Percentiles rank a stretch among this genome's conserved stretches.
Conservation (phyloP, 2,797 vertebrate species). For the Chaunax sp. region DNA sequence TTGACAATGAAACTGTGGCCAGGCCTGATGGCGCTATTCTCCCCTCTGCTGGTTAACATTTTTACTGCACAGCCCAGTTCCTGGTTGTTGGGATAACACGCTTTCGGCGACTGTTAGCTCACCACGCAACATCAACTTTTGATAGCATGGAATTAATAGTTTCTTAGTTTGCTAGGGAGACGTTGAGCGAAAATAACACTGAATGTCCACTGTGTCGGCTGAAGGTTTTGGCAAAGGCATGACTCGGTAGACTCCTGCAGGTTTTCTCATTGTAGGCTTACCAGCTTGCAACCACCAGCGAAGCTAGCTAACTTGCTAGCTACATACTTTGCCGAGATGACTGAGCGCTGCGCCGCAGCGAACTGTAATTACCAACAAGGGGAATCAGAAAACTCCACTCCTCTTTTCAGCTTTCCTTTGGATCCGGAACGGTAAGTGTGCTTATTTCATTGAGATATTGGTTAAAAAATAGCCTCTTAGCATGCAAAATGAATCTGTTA, state of each 20-base stretch:
- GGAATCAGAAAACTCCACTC: conserved; percentile 68
- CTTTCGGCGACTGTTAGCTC: conserved; percentile 71
- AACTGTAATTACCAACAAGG: conserved; percentile 82
- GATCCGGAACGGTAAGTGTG: conserved; percentile 84
- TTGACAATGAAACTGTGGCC: conserved; percentile 24
- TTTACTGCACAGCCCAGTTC: conserved; percentile 61
- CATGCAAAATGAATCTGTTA: conserved; percentile 57
- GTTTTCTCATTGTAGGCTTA: conserved; percentile 66
- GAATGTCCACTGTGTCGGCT: conserved; percentile 18
- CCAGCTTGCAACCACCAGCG: conserved; percentile 73
- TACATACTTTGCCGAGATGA: conserved; percentile 86
- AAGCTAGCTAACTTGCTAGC: conserved; percentile 76
- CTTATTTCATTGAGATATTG: conserved; percentile 12
- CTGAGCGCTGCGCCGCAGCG: conserved; percentile 88
- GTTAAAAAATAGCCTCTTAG: conserved; percentile 16
- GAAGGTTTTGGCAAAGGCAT: conserved; percentile 53
- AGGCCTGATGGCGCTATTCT: background rate
- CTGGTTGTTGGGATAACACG: conserved; percentile 79
- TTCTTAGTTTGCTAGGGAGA: conserved; percentile 48
- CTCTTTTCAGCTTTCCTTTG: conserved; percentile 86
- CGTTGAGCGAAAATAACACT: conserved; percentile 15
- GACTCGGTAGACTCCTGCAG: conserved; percentile 65
- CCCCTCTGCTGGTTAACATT: conserved; percentile 63
- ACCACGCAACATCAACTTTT: conserved; percentile 76
- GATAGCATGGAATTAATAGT: conserved; percentile 69